A percentile compares a stretch with the other conserved stretches of the same genome.
Conservation (phyloP, 2,113 vertebrate genomes). For the Bos javanicus region DNA sequence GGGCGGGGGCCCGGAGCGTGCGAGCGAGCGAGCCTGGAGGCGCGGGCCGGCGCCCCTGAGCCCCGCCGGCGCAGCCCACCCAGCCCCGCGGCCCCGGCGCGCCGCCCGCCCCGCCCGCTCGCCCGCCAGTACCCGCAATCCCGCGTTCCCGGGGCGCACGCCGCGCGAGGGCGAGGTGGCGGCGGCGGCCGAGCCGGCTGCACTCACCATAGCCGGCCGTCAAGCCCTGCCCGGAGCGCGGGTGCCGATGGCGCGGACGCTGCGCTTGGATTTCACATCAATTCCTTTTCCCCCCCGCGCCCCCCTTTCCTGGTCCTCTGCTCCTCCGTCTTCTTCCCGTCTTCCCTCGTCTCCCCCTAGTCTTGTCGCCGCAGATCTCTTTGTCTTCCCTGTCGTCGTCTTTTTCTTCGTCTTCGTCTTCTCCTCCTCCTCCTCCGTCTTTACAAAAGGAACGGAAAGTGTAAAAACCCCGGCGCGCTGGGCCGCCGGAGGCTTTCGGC, state of each 20-base stretch:
- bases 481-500: constrained; percentile 82
- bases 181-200: background rate
- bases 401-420: constrained; percentile 24
- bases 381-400: constrained; percentile 46
- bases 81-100: background rate
- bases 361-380: constrained; percentile 40
- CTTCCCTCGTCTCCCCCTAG: constrained; percentile 36
- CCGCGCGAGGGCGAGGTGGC: background rate
- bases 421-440: constrained; percentile 57
- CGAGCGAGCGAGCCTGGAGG: background rate
- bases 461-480: constrained; percentile 81
- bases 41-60: background rate
- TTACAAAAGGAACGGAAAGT: constrained; percentile 78
- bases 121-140: background rate
- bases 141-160: background rate
- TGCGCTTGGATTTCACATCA: constrained; percentile 61
- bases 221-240: constrained; percentile 54
- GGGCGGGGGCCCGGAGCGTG: background rate
- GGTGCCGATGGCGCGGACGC: constrained; percentile 50
- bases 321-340: constrained; percentile 39
- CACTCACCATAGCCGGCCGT: constrained; percentile 74
- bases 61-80: background rate
- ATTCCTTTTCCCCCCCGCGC: background rate
- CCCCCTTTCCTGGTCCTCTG: constrained; percentile 24
- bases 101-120: background rate